Percentiles rank a stretch among this genome's conserved stretches.
Evolutionary conservation across 1,140 invertebrate genomes (phyloP).

Genomic region (Micrasema minimum): DNA sequence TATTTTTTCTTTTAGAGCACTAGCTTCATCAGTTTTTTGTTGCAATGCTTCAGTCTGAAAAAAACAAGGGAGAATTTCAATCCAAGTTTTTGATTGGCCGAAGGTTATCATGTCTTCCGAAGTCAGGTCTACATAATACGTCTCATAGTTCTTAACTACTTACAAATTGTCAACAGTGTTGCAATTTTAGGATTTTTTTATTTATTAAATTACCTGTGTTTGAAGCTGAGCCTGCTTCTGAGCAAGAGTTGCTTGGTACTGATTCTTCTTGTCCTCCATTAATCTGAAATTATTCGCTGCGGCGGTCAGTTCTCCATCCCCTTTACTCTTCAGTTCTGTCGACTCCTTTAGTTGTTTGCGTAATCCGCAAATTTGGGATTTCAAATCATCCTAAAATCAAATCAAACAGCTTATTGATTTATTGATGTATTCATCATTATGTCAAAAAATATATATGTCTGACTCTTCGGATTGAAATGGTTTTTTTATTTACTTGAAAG

Average conservation of each 20-base stretch:
- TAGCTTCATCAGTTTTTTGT: slow-evolving; percentile 81
- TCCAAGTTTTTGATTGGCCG: no score
- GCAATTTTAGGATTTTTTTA: no score
- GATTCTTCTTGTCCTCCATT: slow-evolving; percentile 81
- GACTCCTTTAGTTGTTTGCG: slow-evolving; percentile 80
- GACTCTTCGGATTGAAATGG: no score
- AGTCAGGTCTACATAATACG: no score
- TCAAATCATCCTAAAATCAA: slow-evolving; percentile 76
- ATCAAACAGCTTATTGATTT: no score
- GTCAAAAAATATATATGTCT: no score
- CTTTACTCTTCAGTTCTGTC: slow-evolving; percentile 74
- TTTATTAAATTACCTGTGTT: slow-evolving; percentile 65
- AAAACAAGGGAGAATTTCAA: neutral
- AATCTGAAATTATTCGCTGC: slow-evolving; percentile 71
- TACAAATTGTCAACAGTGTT: no score
- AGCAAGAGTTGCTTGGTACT: slow-evolving; percentile 74
- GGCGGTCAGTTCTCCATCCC: slow-evolving; percentile 75
- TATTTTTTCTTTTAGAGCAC: slow-evolving; percentile 82
- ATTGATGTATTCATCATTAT: no score
- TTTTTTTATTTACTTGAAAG: no score
- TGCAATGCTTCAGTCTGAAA: slow-evolving; percentile 79
- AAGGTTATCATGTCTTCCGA: no score
- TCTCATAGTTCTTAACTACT: no score
- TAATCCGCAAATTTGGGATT: slow-evolving; percentile 72
- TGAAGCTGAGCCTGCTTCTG: slow-evolving; percentile 78